Evolutionary conservation across 2,888 invertebrate genomes (phyloP).

Genomic region (Ecdyonurus torrentis): DNA sequence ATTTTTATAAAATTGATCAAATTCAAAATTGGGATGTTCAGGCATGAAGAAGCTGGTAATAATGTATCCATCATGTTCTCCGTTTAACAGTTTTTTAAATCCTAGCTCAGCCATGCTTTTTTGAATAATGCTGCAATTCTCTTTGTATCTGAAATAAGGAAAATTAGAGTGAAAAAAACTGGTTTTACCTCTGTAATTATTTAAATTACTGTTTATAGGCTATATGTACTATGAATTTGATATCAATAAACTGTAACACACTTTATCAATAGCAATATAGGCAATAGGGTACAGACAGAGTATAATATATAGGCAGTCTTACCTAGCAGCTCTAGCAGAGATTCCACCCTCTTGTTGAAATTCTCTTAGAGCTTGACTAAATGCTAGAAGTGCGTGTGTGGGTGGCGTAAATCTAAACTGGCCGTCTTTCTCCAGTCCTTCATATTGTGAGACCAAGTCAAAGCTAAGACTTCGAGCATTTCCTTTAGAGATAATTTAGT

Average conservation of each 20-base stretch:
- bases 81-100: constrained; percentile 22
- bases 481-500: constrained; percentile 17
- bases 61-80: constrained; percentile 22
- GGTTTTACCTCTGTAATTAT: too few species aligned
- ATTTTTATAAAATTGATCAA: constrained; percentile 25
- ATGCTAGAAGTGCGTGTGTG: constrained; percentile 29
- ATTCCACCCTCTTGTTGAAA: constrained; percentile 26
- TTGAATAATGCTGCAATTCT: constrained; percentile 23
- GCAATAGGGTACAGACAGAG: too few species aligned
- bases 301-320: too few species aligned
- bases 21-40: constrained; percentile 24
- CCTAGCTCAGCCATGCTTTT: constrained; percentile 27
- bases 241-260: too few species aligned
- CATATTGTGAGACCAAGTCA: constrained; percentile 28
- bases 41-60: constrained; percentile 29
- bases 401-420: constrained; percentile 33
- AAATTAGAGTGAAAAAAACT: too few species aligned
- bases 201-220: too few species aligned
- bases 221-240: too few species aligned
- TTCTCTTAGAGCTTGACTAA: constrained; percentile 25
- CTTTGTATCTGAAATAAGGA: constrained; percentile 23
- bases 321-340: constrained; percentile 23
- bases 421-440: constrained; percentile 24
- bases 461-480: constrained; percentile 24
- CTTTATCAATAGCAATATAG: too few species aligned